Percentiles rank a stretch among this genome's conserved stretches.
These are phyloP conservation scores for Albula glossodonta DNA, from an alignment of 2,113 vertebrate species.

Conservation along the genomic window DNA sequence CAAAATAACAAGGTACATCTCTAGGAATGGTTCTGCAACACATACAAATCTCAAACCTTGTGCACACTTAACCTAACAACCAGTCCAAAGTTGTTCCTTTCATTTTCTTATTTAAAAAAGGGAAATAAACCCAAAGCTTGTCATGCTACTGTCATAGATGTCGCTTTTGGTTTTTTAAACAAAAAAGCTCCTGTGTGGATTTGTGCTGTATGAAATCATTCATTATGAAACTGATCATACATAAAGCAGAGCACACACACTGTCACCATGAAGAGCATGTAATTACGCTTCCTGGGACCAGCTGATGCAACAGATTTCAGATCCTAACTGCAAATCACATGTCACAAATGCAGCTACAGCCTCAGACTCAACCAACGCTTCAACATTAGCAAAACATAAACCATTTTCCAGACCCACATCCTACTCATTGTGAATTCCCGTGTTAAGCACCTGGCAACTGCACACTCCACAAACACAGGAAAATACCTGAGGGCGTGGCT, in stretches of 20 bases:
- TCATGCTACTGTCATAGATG: too few species aligned
- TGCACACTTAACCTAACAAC: background rate
- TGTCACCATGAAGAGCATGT: too few species aligned
- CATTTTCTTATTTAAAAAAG: too few species aligned
- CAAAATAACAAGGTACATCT: too few species aligned
- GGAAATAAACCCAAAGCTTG: too few species aligned
- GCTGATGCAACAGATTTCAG: background rate
- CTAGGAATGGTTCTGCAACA: too few species aligned
- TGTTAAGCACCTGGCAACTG: background rate
- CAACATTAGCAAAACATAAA: background rate
- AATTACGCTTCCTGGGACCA: background rate
- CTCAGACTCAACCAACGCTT: background rate
- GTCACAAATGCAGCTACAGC: background rate
- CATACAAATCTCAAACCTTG: background rate
- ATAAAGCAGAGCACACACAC: background rate
- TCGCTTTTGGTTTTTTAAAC: too few species aligned
- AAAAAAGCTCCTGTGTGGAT: too few species aligned
- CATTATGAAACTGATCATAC: background rate
- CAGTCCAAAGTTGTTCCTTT: background rate
- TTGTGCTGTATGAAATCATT: too few species aligned
- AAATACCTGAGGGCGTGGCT: background rate
- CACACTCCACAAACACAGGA: background rate
- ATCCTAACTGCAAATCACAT: background rate
- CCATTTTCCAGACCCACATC: background rate
- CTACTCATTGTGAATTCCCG: background rate